Conservation (phyloP, 1,140 invertebrate species). For the Trichonephila inaurata region DNA sequence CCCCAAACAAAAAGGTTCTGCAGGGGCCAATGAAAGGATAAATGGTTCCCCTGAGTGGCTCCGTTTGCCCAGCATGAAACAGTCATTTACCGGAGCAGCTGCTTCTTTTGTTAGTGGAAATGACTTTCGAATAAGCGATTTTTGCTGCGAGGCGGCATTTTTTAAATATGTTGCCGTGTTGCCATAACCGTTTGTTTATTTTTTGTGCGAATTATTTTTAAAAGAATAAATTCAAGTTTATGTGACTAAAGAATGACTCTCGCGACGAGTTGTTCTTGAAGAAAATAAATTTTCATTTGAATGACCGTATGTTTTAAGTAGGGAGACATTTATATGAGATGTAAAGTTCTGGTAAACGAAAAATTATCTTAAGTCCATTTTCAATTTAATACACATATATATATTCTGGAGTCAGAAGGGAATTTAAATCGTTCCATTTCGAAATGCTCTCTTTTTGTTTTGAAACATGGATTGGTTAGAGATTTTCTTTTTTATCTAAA, state of each 20-base stretch:
- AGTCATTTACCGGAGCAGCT: conserved; percentile 50
- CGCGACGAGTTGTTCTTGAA: neutral
- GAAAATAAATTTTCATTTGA: neutral
- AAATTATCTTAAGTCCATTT: neutral
- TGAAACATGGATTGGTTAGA: too few species aligned
- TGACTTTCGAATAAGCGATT: conserved; percentile 44
- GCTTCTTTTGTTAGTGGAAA: conserved; percentile 30
- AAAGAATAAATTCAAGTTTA: conserved; percentile 1
- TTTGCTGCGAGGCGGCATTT: neutral
- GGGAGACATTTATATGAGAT: neutral
- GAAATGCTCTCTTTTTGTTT: too few species aligned
- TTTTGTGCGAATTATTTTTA: neutral
- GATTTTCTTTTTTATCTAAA: too few species aligned
- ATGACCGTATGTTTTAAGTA: neutral
- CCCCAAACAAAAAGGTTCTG: neutral
- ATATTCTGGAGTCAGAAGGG: too few species aligned
- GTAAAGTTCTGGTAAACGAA: neutral
- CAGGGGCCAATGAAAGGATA: conserved; percentile 55
- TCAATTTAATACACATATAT: too few species aligned
- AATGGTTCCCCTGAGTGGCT: conserved; percentile 46
- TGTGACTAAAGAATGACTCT: neutral
- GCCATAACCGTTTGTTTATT: neutral
- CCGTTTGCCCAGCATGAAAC: neutral
- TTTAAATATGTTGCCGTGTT: neutral
- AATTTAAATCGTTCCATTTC: too few species aligned